Percentiles rank a stretch among this genome's conserved stretches.
Conservation (phyloP, 23 tunicate genomes). For the Aplidium turbinatum region DNA sequence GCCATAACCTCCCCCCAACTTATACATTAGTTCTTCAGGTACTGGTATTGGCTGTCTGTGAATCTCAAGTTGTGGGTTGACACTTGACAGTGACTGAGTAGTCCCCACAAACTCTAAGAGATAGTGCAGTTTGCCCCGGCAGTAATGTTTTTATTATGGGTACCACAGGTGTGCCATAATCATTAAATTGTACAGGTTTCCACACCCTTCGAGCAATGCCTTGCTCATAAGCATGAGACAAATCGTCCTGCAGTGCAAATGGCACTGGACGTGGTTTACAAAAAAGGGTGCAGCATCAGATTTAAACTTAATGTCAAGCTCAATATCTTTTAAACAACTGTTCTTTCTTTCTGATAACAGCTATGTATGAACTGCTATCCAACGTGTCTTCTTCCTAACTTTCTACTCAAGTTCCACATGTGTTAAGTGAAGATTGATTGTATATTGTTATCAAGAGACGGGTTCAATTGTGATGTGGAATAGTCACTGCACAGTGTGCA, state of each 20-base stretch:
- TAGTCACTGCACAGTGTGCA: no score
- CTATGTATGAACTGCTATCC: no score
- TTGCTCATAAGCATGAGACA: conserved; percentile 11
- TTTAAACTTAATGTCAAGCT: conserved; percentile 1
- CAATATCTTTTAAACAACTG: conserved; percentile 6
- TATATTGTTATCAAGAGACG: no score
- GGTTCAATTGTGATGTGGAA: no score
- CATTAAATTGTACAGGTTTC: conserved; percentile 34
- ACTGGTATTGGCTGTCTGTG: conserved; percentile 32
- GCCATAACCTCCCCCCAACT: conserved; percentile 29
- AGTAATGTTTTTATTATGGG: conserved; percentile 2
- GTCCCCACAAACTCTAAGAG: conserved; percentile 1
- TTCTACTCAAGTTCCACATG: no score
- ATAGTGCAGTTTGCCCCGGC: conserved; percentile 1
- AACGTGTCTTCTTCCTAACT: no score
- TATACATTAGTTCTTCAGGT: conserved; percentile 22
- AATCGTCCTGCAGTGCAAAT: conserved; percentile 5
- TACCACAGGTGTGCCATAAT: conserved; percentile 28
- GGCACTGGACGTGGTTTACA: conserved; percentile 7
- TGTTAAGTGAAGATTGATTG: no score
- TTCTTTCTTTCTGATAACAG: no score
- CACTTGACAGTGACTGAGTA: conserved; percentile 13
- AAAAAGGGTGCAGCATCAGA: background rate
- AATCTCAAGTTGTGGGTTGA: conserved; percentile 3
- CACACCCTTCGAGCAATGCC: conserved; percentile 27